These are phyloP conservation scores for Myotis daubentonii DNA, from an alignment of 2,797 vertebrate species.

Conservation along the genomic window DNA sequence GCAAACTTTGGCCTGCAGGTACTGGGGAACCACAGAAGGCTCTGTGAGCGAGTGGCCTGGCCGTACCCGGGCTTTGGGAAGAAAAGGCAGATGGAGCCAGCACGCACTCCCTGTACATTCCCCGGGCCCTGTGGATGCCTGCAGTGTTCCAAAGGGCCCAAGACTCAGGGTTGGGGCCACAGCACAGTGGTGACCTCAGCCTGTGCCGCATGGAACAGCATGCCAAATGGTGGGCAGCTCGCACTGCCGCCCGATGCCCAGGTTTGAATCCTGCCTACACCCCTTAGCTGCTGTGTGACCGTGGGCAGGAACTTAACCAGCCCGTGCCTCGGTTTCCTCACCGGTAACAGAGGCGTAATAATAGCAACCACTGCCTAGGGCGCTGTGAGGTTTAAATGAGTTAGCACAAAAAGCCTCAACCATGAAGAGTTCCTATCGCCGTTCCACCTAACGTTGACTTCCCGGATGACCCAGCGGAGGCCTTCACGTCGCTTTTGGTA, in stretches of 20 bases:
- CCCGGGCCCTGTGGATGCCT: background rate
- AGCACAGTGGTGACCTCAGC: background rate
- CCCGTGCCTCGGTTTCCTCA: background rate
- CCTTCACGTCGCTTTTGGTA: background rate
- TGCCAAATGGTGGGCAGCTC: background rate
- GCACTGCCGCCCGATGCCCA: background rate
- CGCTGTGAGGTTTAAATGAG: background rate
- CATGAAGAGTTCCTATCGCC: background rate
- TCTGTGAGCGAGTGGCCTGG: background rate
- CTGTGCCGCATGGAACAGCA: background rate
- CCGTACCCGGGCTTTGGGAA: background rate
- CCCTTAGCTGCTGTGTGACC: background rate
- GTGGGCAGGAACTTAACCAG: background rate
- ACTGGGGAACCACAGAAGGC: background rate
- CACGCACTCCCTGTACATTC: background rate
- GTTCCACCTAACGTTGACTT: background rate
- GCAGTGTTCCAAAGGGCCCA: background rate
- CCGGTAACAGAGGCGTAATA: background rate
- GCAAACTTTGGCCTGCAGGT: background rate
- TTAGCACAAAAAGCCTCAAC: background rate
- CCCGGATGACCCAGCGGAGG: background rate
- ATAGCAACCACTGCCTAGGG: background rate
- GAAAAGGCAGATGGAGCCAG: background rate
- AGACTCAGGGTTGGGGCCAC: background rate
- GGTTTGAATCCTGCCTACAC: background rate